Percentiles rank a stretch among this genome's conserved stretches.
Conservation (phyloP, 2,113 vertebrate species). For the Mixornis gularis region DNA sequence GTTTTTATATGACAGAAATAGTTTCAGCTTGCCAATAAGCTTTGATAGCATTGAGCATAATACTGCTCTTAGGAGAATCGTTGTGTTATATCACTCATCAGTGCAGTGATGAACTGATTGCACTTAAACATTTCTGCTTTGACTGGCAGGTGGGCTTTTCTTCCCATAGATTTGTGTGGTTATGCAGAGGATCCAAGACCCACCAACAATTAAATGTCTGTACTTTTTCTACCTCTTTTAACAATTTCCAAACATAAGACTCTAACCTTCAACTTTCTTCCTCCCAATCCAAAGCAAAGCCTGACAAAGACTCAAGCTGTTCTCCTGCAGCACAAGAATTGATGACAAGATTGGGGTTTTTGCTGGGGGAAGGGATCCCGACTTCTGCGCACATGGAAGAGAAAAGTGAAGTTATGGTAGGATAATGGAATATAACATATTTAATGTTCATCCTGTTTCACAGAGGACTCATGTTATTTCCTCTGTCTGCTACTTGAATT, state of each 20-base stretch:
- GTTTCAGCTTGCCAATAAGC: not conserved
- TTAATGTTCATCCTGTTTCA: not conserved
- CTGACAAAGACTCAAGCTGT: conserved; percentile 85
- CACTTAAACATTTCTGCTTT: not conserved
- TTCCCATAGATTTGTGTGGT: not conserved
- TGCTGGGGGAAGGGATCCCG: conserved; percentile 97
- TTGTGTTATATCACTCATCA: accelerated
- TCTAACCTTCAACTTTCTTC: conserved; percentile 24
- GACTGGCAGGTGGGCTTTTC: not conserved
- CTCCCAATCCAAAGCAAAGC: conserved; percentile 76
- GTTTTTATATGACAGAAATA: not conserved
- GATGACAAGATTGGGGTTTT: conserved; percentile 97
- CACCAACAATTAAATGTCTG: not conserved
- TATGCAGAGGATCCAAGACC: not conserved
- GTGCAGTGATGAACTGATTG: not conserved
- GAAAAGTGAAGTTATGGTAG: conserved; percentile 95
- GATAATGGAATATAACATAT: not conserved
- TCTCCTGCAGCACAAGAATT: conserved; percentile 96
- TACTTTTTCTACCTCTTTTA: not conserved
- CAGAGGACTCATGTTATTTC: not conserved
- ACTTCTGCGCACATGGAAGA: conserved; percentile 88
- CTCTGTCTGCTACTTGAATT: not conserved
- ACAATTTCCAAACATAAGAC: not conserved
- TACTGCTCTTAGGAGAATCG: not conserved
- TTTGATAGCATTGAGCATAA: not conserved